A percentile compares a stretch with the other conserved stretches of the same genome.
phyloP scores from a whole-genome alignment of 2,888 invertebrate genomes.

The Hylaea fasciaria region DNA sequence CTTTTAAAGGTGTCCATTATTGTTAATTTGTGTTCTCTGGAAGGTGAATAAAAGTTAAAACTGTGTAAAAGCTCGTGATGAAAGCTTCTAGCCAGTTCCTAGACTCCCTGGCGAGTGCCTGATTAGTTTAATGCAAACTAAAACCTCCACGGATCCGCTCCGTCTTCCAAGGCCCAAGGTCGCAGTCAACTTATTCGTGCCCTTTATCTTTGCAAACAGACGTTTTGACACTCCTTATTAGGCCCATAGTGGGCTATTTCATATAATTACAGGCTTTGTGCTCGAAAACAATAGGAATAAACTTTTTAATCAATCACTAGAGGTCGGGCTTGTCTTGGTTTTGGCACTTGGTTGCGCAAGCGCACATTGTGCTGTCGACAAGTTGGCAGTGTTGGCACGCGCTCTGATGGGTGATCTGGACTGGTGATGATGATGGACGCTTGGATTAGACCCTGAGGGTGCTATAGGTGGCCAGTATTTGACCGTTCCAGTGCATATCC shows the following conservation, averaged over 20 bases:
- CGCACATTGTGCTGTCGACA: constrained; percentile 37
- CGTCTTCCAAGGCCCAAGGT: constrained; percentile 25
- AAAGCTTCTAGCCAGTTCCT: too few species aligned
- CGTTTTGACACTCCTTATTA: constrained; percentile 54
- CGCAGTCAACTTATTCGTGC: constrained; percentile 36
- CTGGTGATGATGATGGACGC: constrained; percentile 7
- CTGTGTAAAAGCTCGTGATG: too few species aligned
- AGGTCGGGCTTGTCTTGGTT: constrained; percentile 58
- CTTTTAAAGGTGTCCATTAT: not conserved
- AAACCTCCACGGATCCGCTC: too few species aligned
- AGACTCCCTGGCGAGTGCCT: too few species aligned
- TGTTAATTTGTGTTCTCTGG: not conserved
- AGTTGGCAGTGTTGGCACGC: constrained; percentile 22
- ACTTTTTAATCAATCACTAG: constrained; percentile 77
- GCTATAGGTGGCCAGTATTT: too few species aligned
- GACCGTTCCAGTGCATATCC: too few species aligned
- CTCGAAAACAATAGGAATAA: constrained; percentile 71
- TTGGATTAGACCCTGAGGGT: not conserved
- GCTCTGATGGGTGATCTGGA: constrained; percentile 24
- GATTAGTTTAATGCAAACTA: not conserved
- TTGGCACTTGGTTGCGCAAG: constrained; percentile 57
- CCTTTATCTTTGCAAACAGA: constrained; percentile 38
- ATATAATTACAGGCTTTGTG: constrained; percentile 67
- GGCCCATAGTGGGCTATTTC: constrained; percentile 53
- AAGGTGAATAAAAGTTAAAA: too few species aligned